Evolutionary conservation across 2,888 invertebrate species (phyloP).

Genomic region (Apamea anceps): DNA sequence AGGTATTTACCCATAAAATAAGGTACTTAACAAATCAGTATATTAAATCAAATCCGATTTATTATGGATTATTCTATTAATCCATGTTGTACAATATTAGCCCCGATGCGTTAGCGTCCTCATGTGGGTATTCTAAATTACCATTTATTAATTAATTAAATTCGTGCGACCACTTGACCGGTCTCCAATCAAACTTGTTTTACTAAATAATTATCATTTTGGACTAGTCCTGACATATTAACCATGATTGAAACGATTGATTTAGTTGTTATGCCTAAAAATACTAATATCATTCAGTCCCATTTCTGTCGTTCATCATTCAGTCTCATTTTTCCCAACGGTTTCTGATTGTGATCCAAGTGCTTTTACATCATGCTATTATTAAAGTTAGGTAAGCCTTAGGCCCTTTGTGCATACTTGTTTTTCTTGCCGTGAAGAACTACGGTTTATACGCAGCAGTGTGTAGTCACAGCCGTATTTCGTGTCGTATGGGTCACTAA

Average conservation of each 20-base stretch:
- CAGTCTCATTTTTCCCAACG: no score
- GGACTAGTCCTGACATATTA: constrained; percentile 15
- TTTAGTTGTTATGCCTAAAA: background rate
- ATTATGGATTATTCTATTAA: background rate
- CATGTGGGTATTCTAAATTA: constrained; percentile 15
- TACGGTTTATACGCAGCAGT: background rate
- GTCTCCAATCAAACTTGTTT: constrained; percentile 49
- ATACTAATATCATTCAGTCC: background rate
- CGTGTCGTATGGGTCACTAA: background rate
- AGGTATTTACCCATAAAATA: background rate
- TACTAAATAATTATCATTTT: constrained; percentile 42
- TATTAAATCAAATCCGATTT: background rate
- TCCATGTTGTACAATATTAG: background rate
- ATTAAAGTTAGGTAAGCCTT: background rate
- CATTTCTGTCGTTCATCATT: background rate
- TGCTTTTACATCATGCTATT: background rate
- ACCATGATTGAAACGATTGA: background rate
- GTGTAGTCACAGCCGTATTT: background rate
- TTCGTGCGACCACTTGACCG: constrained; percentile 11
- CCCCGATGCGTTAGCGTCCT: background rate
- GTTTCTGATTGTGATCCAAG: background rate
- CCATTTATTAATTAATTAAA: constrained; percentile 45
- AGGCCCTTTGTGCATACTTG: background rate
- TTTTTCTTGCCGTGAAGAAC: background rate
- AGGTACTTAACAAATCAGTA: background rate